Conservation (phyloP, 2,797 vertebrate genomes). For the Neopelma chrysocephalum region DNA sequence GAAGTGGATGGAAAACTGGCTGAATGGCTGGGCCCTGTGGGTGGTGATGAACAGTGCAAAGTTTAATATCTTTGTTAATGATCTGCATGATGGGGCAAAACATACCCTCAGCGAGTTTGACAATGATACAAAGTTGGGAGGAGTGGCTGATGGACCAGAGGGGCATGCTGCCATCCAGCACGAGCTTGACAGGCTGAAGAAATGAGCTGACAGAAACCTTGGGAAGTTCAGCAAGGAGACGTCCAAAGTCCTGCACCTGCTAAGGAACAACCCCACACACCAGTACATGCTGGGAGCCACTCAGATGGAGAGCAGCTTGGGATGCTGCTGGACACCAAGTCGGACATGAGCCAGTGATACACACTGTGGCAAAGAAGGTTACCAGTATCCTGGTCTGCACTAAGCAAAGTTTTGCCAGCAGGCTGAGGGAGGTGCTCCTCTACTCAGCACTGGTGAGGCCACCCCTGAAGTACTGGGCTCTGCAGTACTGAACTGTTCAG, state of each 20-base stretch:
- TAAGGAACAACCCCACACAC: neutral
- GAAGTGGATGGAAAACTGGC: neutral
- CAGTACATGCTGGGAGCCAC: neutral
- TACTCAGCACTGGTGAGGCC: neutral
- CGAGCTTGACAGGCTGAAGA: neutral
- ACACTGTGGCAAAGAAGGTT: neutral
- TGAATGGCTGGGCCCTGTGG: neutral
- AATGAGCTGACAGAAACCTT: neutral
- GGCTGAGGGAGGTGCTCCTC: neutral
- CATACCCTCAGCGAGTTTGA: neutral
- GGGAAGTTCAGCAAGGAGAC: neutral
- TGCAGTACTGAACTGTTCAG: neutral
- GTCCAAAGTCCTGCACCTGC: neutral
- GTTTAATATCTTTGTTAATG: neutral
- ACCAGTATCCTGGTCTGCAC: neutral
- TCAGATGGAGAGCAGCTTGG: neutral
- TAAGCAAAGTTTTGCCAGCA: neutral
- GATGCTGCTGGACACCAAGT: neutral
- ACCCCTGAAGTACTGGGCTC: neutral
- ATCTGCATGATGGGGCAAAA: too few relatives aligned
- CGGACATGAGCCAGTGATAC: rapidly evolving
- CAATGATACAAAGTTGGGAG: neutral
- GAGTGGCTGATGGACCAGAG: neutral
- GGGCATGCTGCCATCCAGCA: neutral
- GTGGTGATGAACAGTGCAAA: neutral